phyloP scores from a whole-genome alignment of 1,140 invertebrate species.

The Oscheius sp. region DNA sequence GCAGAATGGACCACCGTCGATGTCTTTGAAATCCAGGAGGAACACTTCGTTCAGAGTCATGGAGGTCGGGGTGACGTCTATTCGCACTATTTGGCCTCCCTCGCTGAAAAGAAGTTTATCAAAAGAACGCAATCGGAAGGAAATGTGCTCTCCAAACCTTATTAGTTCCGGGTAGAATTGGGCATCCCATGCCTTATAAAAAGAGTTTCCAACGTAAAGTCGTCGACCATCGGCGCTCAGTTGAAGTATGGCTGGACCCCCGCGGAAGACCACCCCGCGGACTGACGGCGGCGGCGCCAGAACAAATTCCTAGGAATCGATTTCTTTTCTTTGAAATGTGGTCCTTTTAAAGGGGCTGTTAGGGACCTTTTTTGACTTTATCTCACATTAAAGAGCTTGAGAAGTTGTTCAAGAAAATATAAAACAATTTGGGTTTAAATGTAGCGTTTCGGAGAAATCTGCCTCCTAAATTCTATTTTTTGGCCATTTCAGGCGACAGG shows the following conservation, averaged over 20 bases:
- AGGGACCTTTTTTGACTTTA: too few relatives aligned
- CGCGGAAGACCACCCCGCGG: constrained; percentile 21
- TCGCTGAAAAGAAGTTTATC: constrained; percentile 11
- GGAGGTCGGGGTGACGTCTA: constrained; percentile 1
- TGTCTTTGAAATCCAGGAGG: constrained; percentile 20
- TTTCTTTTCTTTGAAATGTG: not conserved
- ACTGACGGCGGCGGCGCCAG: too few relatives aligned
- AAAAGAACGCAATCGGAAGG: not conserved
- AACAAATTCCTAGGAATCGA: not conserved
- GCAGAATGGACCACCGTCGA: not conserved
- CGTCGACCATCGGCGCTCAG: constrained; percentile 33
- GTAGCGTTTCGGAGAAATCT: too few relatives aligned
- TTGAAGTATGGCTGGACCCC: constrained; percentile 36
- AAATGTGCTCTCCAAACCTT: constrained; percentile 23
- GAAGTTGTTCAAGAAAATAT: too few relatives aligned
- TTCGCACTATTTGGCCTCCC: constrained; percentile 17
- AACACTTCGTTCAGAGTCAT: constrained; percentile 24
- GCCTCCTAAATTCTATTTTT: too few relatives aligned
- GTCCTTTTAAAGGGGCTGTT: too few relatives aligned
- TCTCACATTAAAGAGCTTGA: too few relatives aligned
- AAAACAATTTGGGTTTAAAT: too few relatives aligned
- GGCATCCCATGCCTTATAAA: constrained; percentile 35
- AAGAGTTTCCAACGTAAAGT: constrained; percentile 36
- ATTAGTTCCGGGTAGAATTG: constrained; percentile 40
- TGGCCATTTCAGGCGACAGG: too few relatives aligned